Base-by-base conservation (phyloP, 2,113 vertebrate genomes). In the Aegithalos caudatus region DNA sequence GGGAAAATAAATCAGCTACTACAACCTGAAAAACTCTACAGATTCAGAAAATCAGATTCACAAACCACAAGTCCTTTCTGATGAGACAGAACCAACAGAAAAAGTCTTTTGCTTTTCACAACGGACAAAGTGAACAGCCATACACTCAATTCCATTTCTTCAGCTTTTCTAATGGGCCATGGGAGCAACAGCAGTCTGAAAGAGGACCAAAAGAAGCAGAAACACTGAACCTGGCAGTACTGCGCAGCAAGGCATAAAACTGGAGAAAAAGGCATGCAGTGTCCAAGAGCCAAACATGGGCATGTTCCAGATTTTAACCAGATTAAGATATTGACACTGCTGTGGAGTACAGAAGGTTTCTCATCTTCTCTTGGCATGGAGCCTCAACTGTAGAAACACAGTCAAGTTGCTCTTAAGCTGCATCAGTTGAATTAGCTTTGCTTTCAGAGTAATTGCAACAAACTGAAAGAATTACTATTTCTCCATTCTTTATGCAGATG, bases 401-500 rank as follows among this genome's bases (percentile, higher is more conserved):
- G 70, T 88, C 50, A 91, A 78, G 61, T 61, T 90, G 33, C 37
- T 95, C 65, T 81, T 91, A 86, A 95, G 45, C 48, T 89, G 31
- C 83, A 94, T 95, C 80, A 91, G 56, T 56, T 86, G 82, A 95
- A 93, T 92, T 81, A 94, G 77, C 44, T 95, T 94, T 89, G 72
- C 81, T 93, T 44, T 88, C 86, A 88, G 48, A 79, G 44, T 91
- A 94, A 94, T 84, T 91, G 69, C 61, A 91, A 85, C 48, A 91
- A 91, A 67, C 71, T 70, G 79, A 81, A 97, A 96, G 91, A 94
- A 89, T 91, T 86, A 84, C 61, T 73, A 51, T 94, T 95, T 93
- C 60, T 67, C 66, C 47, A 28, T 95, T 93, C 72, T 91, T 94
- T 71, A 84, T 88, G 77, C 35, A 86, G 80, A 94, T 94, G 95